Percentiles rank a stretch among this genome's conserved stretches.
Conservation (phyloP, 2,113 vertebrate species). For the Anser cygnoides region DNA sequence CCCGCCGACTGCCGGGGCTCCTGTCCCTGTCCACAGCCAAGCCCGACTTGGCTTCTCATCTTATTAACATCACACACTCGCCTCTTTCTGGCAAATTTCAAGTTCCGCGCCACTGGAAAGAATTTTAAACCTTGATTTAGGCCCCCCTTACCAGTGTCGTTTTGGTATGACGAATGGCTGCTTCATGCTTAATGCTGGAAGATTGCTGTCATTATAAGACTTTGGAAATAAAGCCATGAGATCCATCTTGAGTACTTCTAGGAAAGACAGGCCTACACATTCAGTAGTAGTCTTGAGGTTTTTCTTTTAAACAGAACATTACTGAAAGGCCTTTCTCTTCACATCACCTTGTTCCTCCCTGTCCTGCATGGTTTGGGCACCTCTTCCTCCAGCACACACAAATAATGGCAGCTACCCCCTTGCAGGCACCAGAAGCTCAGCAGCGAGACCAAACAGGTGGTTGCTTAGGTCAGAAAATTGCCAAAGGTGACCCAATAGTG, state of each 20-base stretch:
- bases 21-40: accelerated
- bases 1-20: too few relatives aligned
- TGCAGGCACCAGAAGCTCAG: background rate
- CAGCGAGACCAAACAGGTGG: accelerated
- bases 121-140: accelerated
- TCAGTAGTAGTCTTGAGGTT: background rate
- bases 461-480: background rate
- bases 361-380: accelerated
- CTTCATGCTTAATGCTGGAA: too few relatives aligned
- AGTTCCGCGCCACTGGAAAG: accelerated
- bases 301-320: background rate
- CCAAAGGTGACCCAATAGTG: background rate
- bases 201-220: background rate
- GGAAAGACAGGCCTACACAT: background rate
- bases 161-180: accelerated
- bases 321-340: background rate
- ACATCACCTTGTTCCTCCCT: accelerated
- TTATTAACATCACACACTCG: accelerated
- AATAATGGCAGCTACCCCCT: background rate
- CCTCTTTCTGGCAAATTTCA: background rate
- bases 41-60: accelerated
- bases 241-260: background rate
- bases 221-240: accelerated
- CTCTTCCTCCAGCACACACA: background rate
- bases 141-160: accelerated